Conservation (phyloP, 2,888 invertebrate genomes). For the Strigamia maritima region DNA sequence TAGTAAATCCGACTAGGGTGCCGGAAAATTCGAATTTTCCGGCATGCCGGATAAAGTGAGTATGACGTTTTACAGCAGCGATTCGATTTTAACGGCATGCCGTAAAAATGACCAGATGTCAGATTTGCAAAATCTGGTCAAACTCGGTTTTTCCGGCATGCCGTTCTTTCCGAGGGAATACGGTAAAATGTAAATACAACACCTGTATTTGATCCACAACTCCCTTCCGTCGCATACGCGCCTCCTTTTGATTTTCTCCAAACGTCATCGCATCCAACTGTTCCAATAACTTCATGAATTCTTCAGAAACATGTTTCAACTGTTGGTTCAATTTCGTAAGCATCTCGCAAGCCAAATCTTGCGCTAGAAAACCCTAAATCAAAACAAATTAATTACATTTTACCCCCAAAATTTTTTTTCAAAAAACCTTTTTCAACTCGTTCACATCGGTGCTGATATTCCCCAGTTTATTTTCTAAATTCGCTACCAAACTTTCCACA, state of each 20-base stretch:
- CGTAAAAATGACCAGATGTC: too few relatives aligned
- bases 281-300: slow-evolving; percentile 30
- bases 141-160: too few relatives aligned
- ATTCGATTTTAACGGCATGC: too few relatives aligned
- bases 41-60: too few relatives aligned
- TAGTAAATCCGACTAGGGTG: too few relatives aligned
- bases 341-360: not conserved
- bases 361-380: slow-evolving; percentile 20
- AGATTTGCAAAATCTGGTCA: too few relatives aligned
- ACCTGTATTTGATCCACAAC: slow-evolving; percentile 26
- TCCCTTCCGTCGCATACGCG: not conserved
- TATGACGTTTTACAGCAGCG: too few relatives aligned
- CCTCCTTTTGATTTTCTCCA: slow-evolving; percentile 26
- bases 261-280: slow-evolving; percentile 1
- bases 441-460: not conserved
- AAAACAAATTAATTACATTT: too few relatives aligned
- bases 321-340: not conserved
- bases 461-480: not conserved
- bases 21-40: too few relatives aligned
- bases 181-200: too few relatives aligned
- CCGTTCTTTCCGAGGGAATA: too few relatives aligned
- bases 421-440: not conserved
- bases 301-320: not conserved
- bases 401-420: too few relatives aligned
- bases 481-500: not conserved